A percentile compares a stretch with the other conserved stretches of the same genome.
Conservation (phyloP, 2,888 invertebrate species). For the Scaeva pyrastri region DNA sequence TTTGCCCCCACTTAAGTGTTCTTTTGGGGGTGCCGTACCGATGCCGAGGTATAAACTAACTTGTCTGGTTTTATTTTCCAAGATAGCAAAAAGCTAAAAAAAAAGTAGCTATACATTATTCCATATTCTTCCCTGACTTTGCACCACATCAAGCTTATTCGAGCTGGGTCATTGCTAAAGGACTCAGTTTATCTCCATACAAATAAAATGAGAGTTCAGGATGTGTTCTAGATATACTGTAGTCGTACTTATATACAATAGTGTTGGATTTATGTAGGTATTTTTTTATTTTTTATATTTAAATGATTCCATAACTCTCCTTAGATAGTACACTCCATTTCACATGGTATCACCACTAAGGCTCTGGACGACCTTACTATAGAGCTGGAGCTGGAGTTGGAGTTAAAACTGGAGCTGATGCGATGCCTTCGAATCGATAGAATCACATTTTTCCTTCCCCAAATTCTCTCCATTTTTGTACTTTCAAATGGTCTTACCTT, state of each 20-base stretch:
- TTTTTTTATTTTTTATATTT: neutral
- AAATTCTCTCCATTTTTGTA: neutral
- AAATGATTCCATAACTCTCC: slow-evolving; percentile 46
- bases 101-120: neutral
- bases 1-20: neutral
- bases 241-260: neutral
- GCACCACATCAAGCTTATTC: neutral
- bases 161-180: slow-evolving; percentile 7
- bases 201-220: slow-evolving; percentile 17
- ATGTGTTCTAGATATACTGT: neutral
- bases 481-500: slow-evolving; percentile 41
- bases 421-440: slow-evolving; percentile 24
- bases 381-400: no score
- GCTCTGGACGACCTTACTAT: slow-evolving; percentile 28
- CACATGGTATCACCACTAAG: slow-evolving; percentile 32
- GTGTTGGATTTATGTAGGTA: slow-evolving; percentile 12
- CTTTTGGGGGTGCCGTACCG: neutral
- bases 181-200: slow-evolving; percentile 7
- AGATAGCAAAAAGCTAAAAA: neutral
- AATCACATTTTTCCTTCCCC: slow-evolving; percentile 46
- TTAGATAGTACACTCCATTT: slow-evolving; percentile 21
- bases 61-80: slow-evolving; percentile 1
- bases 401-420: no score
- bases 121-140: neutral
- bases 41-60: slow-evolving; percentile 18